A percentile compares a stretch with the other conserved stretches of the same genome.
Evolutionary conservation across 2,888 invertebrate genomes (phyloP).

Genomic region (Mayetiola destructor): DNA sequence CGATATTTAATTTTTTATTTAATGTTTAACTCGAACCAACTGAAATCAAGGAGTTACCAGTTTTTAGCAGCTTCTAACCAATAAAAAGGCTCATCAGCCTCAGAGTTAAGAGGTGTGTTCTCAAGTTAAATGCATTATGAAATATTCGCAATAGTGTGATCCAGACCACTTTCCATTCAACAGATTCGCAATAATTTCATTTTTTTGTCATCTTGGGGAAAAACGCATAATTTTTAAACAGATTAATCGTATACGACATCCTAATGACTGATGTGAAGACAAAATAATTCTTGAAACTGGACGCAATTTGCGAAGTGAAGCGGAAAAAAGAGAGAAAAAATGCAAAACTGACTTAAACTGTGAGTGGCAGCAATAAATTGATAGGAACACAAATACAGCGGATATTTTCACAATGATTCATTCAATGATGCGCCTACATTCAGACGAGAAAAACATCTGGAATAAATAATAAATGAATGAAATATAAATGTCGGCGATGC

Average conservation of each 20-base stretch:
- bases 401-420: background rate
- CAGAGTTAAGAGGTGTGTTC: too few species aligned
- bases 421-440: background rate
- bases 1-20: too few species aligned
- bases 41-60: too few species aligned
- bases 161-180: background rate
- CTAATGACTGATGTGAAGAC: slow-evolving; percentile 8
- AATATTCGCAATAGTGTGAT: slow-evolving; percentile 3
- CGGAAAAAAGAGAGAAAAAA: background rate
- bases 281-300: background rate
- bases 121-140: slow-evolving; percentile 8
- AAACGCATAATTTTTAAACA: slow-evolving; percentile 10
- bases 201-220: background rate
- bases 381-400: background rate
- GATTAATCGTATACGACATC: slow-evolving; percentile 2
- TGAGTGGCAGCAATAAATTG: background rate
- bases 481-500: slow-evolving; percentile 13
- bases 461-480: slow-evolving; percentile 1
- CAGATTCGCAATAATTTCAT: background rate
- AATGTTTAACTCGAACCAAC: too few species aligned
- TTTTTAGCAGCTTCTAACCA: too few species aligned
- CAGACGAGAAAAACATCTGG: slow-evolving; percentile 2
- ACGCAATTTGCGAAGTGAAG: background rate
- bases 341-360: background rate
- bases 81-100: too few species aligned